Conservation (phyloP, 2,113 vertebrate genomes). For the Papio anubis region DNA sequence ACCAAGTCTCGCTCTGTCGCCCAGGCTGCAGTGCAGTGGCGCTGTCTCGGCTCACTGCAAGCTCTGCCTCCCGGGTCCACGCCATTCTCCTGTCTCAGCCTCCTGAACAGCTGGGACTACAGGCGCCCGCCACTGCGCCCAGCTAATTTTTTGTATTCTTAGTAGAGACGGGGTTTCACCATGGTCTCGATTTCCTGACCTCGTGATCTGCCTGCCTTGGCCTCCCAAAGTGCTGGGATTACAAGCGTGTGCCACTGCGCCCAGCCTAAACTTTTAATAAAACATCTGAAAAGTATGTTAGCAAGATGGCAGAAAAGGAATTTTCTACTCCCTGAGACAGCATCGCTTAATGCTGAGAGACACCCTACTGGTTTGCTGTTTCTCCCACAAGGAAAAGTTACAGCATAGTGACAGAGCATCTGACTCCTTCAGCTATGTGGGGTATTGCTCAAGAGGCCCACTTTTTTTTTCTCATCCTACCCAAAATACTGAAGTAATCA, state of each 20-base stretch:
- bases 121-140: rapidly evolving
- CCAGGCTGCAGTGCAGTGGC: no score
- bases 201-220: no score
- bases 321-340: background rate
- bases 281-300: background rate
- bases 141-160: no score
- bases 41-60: no score
- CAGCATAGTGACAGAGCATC: background rate
- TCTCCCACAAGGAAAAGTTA: background rate
- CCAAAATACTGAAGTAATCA: background rate
- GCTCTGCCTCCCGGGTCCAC: no score
- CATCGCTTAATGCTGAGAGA: background rate
- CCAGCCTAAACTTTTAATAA: no score
- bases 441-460: background rate
- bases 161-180: no score
- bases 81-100: no score
- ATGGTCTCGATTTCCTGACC: no score
- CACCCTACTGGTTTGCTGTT: background rate
- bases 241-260: rapidly evolving
- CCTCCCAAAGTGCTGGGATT: no score
- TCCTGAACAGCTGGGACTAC: no score
- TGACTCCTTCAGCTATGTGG: background rate
- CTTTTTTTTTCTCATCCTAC: background rate
- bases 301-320: background rate
- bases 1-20: no score